A percentile compares a stretch with the other conserved stretches of the same genome.
Evolutionary conservation across 2,888 invertebrate species (phyloP).

Genomic region (Hecatera dysodea): DNA sequence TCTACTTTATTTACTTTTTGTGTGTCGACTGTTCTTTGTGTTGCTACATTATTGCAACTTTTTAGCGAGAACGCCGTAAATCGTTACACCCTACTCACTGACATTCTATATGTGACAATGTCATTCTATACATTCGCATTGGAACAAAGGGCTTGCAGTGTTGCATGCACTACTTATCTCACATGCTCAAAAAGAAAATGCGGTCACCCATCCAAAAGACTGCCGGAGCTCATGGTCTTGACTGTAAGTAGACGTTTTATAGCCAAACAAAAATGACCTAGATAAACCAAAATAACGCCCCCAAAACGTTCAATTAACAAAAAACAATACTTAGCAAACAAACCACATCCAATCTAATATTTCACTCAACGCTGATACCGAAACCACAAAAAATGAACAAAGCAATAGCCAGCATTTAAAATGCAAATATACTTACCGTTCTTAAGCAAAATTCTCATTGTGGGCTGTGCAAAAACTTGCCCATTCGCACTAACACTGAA

Average conservation of each 20-base stretch:
- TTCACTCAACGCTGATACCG: background rate
- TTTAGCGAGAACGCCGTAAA: background rate
- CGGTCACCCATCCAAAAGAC: background rate
- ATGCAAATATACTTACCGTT: conserved; percentile 50
- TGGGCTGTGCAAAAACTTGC: conserved; percentile 48
- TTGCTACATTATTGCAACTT: background rate
- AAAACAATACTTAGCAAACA: background rate
- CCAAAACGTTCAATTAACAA: background rate
- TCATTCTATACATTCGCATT: background rate
- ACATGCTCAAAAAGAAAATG: background rate
- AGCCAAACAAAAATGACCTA: background rate
- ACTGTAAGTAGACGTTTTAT: no score
- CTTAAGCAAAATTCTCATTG: conserved; percentile 49
- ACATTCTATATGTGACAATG: background rate
- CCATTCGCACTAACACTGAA: conserved; percentile 60
- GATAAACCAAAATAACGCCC: background rate
- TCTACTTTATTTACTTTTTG: background rate
- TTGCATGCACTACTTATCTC: background rate
- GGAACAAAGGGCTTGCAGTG: background rate
- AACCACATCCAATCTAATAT: background rate
- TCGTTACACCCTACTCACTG: background rate
- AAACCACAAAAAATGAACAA: conserved; percentile 34
- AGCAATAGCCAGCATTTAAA: conserved; percentile 37
- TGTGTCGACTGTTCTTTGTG: background rate
- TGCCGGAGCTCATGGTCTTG: background rate